Evolutionary conservation across 2,797 vertebrate species (phyloP).

Genomic region (Myotis vivesi): DNA sequence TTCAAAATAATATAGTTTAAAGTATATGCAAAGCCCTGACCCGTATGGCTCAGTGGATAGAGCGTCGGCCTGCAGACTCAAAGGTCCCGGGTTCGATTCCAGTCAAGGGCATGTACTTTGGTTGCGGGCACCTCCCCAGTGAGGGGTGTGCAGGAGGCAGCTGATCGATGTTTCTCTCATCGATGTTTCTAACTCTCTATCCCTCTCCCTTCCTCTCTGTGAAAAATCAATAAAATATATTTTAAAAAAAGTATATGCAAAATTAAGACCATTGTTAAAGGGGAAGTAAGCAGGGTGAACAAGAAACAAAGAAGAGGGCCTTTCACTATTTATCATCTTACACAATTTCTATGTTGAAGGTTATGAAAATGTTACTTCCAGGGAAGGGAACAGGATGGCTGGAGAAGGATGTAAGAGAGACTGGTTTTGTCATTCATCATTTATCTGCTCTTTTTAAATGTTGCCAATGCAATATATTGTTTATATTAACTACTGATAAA

Average conservation of each 20-base stretch:
- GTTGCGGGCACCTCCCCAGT: no score
- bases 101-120: no score
- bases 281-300: neutral
- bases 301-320: neutral
- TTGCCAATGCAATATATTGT: neutral
- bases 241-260: neutral
- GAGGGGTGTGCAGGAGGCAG: no score
- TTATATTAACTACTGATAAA: neutral
- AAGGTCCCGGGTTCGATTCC: no score
- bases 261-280: neutral
- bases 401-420: neutral
- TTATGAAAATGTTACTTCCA: neutral
- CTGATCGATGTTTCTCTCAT: no score
- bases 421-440: neutral
- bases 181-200: no score
- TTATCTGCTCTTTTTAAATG: neutral
- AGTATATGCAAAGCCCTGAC: neutral
- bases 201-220: no score
- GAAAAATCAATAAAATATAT: no score
- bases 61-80: no score
- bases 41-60: no score
- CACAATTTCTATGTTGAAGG: neutral
- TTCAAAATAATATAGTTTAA: constrained; percentile 2
- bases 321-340: neutral
- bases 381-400: neutral